phyloP scores from a whole-genome alignment of 2,113 vertebrate species.

The Ardeotis arabs region DNA sequence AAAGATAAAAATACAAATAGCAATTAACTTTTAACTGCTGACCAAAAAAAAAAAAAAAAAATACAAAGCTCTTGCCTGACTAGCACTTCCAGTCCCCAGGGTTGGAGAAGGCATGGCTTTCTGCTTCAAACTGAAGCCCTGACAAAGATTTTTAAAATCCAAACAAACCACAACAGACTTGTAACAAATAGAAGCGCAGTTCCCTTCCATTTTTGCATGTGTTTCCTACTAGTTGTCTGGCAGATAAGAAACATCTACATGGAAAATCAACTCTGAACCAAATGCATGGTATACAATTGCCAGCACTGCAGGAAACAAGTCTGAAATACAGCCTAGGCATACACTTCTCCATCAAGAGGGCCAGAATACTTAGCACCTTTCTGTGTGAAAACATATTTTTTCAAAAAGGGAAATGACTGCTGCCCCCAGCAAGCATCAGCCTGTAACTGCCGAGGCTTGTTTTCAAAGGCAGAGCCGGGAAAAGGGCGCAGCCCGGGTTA shows the following conservation, averaged over 20 bases:
- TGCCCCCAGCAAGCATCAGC: neutral
- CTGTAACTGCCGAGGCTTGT: neutral
- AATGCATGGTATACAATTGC: neutral
- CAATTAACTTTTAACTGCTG: neutral
- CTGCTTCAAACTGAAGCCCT: neutral
- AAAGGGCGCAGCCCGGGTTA: neutral
- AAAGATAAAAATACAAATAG: neutral
- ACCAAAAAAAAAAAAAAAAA: neutral
- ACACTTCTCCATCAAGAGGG: neutral
- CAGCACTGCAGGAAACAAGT: neutral
- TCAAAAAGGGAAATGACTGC: neutral
- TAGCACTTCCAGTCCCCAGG: neutral
- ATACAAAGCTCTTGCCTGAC: neutral
- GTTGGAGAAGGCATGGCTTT: neutral
- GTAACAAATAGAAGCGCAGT: neutral
- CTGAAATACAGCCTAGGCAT: neutral
- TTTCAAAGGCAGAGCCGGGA: neutral
- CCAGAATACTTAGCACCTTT: neutral
- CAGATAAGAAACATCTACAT: neutral
- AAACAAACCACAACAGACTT: neutral
- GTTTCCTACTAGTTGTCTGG: neutral
- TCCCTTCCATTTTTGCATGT: neutral
- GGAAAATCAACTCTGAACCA: neutral
- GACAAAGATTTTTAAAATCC: neutral
- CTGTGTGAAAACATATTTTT: neutral